Evolutionary conservation across 2,888 invertebrate genomes (phyloP), one percentile per base, ranked within the genome.

Genomic region (Globia sparganii): DNA sequence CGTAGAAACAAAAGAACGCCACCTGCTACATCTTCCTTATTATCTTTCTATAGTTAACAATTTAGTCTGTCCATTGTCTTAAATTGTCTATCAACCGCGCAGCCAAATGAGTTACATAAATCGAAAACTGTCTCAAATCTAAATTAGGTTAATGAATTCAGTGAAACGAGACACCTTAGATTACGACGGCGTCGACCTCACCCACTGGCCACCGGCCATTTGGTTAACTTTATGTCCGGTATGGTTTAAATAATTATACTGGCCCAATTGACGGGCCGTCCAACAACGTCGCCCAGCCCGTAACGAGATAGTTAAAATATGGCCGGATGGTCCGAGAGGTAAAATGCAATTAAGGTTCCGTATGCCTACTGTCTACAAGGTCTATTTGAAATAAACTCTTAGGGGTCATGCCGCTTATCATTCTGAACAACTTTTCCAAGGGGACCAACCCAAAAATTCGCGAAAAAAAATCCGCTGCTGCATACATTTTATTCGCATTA

Each of bases 121-220:
- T 62, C 1, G 43, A 40, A 53, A 43, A 59, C 31, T 46, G 31
- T 31, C 11, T 59, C 53, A 46, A 67, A 84, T 78, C 46, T 43
- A 58, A 78, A 62, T 80, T 65, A 79, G 85, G 81, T 72, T 75
- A 78, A 84, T 78, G 67, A 81, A 84, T 78, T 67, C 75, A 6
- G 72, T 72, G 74, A 70, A 68, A 67, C 58, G 61, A 81, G 64
- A 72, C 43, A 67, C 62, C 72, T 73, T 73, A 65, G 71, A 74
- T 75, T 69, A 74, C 34, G 72, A 31, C 56, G 21, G n/a, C 65
- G 31, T 62, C 43, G 64, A 49, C 49, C 61, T 62, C 49, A 53
- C 70, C 61, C 37, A 75, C 43, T 40, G 31, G 61, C 53, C 43
- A 75, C 37, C 25, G n/a, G 49, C 58, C 61, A 66, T 53, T 80